These are phyloP conservation scores for Omphaloscelis lunosa DNA, from an alignment of 2,888 invertebrate genomes.

Conservation along the genomic window DNA sequence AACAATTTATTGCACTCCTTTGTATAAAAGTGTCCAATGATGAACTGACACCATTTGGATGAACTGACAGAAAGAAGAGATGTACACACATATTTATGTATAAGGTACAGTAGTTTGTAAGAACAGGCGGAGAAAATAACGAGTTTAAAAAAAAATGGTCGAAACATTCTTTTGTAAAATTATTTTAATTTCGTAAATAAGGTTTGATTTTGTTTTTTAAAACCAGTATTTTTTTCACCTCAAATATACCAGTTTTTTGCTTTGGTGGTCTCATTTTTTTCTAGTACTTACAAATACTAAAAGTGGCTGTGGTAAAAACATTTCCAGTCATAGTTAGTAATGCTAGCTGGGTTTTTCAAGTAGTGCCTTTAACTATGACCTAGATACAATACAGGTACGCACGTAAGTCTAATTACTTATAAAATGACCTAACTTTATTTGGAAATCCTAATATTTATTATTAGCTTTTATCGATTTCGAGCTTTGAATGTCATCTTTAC, in stretches of 20 bases:
- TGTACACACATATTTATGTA: too few species aligned
- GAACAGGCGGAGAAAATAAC: too few species aligned
- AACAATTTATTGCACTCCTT: too few species aligned
- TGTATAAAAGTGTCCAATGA: too few species aligned
- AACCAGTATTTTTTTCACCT: too few species aligned
- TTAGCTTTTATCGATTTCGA: not conserved
- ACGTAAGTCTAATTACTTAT: not conserved
- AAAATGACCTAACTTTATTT: not conserved
- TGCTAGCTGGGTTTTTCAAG: not conserved
- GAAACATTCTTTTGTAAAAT: too few species aligned
- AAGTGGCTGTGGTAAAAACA: not conserved
- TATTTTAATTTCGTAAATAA: too few species aligned
- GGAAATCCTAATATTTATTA: not conserved
- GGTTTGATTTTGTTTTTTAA: not conserved
- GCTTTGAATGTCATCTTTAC: too few species aligned
- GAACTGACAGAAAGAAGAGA: too few species aligned
- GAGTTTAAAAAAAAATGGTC: too few species aligned
- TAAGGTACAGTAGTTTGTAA: too few species aligned
- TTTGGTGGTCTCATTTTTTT: not conserved
- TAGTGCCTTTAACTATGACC: not conserved
- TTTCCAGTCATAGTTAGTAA: conserved; percentile 1
- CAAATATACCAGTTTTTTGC: not conserved
- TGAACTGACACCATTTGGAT: too few species aligned
- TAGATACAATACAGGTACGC: not conserved
- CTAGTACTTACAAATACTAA: not conserved